Evolutionary conservation across 2,797 vertebrate genomes (phyloP).

Genomic region (Pseudomugil gertrudae): DNA sequence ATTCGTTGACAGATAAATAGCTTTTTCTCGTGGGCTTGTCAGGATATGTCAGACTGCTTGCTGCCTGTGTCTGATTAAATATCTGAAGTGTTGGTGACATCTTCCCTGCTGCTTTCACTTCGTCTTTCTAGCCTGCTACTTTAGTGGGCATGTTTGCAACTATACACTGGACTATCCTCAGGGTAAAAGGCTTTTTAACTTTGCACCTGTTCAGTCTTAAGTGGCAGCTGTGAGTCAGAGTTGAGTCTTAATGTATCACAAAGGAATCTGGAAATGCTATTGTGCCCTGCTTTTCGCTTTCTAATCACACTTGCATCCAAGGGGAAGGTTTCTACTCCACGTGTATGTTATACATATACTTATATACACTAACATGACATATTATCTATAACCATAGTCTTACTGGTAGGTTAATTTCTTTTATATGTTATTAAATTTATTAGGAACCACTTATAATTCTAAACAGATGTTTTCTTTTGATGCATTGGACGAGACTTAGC

Average conservation of each 20-base stretch:
- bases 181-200: slow-evolving; percentile 16
- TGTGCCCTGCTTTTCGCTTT: background rate
- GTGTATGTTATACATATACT: too few species aligned
- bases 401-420: background rate
- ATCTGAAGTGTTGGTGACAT: slow-evolving; percentile 2
- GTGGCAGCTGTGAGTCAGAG: slow-evolving; percentile 8
- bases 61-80: slow-evolving; percentile 9
- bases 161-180: background rate
- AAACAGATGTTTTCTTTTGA: too few species aligned
- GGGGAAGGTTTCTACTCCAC: background rate
- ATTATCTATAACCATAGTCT: background rate
- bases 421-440: background rate
- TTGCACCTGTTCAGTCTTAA: background rate
- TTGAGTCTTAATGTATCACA: background rate
- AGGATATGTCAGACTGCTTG: slow-evolving; percentile 18
- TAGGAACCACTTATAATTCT: too few species aligned
- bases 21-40: slow-evolving; percentile 11
- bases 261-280: background rate
- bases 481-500: too few species aligned
- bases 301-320: background rate
- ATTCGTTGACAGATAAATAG: slow-evolving; percentile 7
- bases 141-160: background rate
- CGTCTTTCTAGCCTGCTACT: slow-evolving; percentile 5
- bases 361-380: slow-evolving; percentile 1
- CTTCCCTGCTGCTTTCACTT: slow-evolving; percentile 4